phyloP scores from a whole-genome alignment of 2,797 vertebrate genomes.

The Cirrhinus mrigala region DNA sequence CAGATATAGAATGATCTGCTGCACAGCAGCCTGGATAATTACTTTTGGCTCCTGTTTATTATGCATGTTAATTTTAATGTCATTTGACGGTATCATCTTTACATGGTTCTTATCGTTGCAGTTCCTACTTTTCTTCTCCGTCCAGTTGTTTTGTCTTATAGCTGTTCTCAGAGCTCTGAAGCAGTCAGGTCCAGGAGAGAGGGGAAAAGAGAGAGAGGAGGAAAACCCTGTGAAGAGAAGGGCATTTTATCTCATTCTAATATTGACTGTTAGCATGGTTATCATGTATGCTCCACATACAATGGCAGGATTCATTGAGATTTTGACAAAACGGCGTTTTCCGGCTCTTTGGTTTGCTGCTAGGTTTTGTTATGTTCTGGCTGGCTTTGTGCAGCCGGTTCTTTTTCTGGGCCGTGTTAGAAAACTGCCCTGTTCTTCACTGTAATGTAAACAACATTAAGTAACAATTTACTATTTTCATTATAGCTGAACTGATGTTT shows the following conservation, averaged over 20 bases:
- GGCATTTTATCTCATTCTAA: background rate
- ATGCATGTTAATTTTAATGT: background rate
- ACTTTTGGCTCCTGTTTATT: background rate
- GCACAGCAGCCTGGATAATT: background rate
- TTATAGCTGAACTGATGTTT: no score
- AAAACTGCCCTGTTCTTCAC: background rate
- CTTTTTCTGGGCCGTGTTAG: background rate
- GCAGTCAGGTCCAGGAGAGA: conserved; percentile 6
- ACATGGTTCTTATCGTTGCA: background rate
- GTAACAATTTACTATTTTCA: background rate
- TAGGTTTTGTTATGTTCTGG: background rate
- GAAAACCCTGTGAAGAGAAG: background rate
- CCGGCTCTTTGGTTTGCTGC: background rate
- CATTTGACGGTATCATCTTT: rapidly evolving
- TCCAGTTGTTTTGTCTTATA: background rate
- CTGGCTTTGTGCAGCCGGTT: background rate
- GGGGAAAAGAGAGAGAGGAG: background rate
- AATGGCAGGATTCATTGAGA: background rate
- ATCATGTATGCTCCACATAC: background rate
- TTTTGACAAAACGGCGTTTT: background rate
- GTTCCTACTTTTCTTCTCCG: background rate
- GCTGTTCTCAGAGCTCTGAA: conserved; percentile 21
- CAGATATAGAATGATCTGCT: background rate
- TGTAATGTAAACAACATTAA: background rate
- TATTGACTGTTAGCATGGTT: background rate